These are phyloP conservation scores for Cephalopterus ornatus DNA, from an alignment of 2,113 vertebrate species.

Conservation along the genomic window DNA sequence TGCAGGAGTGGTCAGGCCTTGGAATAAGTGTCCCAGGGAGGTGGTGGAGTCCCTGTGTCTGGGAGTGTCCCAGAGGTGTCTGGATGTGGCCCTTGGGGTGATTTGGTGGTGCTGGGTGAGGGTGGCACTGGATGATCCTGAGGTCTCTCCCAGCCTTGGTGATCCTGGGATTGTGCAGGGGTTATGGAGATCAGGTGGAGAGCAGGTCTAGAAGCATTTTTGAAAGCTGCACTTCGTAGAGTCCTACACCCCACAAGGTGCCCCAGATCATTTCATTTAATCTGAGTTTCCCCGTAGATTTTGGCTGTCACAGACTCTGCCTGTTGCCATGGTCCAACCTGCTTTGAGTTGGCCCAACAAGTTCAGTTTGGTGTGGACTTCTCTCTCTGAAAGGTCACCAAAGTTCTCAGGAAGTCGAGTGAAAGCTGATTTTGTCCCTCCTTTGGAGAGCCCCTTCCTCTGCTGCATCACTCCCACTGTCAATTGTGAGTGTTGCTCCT, in stretches of 20 bases:
- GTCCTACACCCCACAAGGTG: neutral
- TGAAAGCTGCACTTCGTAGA: neutral
- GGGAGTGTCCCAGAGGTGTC: neutral
- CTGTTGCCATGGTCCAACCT: neutral
- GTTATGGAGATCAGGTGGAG: neutral
- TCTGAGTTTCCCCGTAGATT: neutral
- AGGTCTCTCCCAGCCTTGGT: neutral
- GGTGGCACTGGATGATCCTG: neutral
- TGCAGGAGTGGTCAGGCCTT: neutral
- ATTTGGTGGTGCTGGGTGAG: neutral
- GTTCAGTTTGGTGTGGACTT: neutral
- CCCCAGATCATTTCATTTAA: too few species aligned
- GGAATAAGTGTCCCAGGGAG: neutral
- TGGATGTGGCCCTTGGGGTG: neutral
- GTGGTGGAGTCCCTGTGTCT: neutral
- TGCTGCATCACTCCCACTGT: neutral
- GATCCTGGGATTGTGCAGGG: neutral
- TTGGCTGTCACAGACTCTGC: neutral
- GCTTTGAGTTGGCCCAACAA: neutral
- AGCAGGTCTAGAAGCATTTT: neutral
- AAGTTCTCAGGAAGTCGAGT: neutral
- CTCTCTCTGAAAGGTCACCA: neutral
- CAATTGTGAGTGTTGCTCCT: neutral
- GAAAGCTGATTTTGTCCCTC: neutral
- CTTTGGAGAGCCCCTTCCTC: neutral